Evolutionary conservation across 1,140 invertebrate genomes (phyloP), one percentile per base, ranked within the genome.

Genomic region (Drosophila sp.): DNA sequence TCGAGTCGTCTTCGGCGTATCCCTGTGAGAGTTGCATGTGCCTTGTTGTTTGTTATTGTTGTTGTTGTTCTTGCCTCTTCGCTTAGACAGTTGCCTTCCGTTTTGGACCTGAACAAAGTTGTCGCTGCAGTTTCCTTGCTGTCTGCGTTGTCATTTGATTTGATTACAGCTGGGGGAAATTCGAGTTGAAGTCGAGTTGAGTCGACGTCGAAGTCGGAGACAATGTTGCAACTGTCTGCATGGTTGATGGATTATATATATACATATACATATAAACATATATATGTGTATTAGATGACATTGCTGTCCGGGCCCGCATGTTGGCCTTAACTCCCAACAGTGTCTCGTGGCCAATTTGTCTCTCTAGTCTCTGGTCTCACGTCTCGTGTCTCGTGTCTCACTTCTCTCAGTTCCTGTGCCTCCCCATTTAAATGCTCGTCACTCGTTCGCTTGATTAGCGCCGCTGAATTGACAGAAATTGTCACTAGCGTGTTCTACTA

Each of bases 391-490:
- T 25, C 27, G 70, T 59, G 87, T 29, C 27, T 29, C 2, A 4
- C 3, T 2, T 21, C 11, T 61, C 21, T 16, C 14, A 11, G 18
- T 7, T 18, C 13, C 27, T n/a, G 11, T 29, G 27, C 16, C 43
- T 64, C 34, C 62, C 63, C 32, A 61, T 67, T 86, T 82, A 72
- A 82, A 82, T 87, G 78, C 71, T 70, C 46, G 13, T 50, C 72
- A 87, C 82, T 81, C 45, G 56, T 64, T 73, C 74, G 83, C 83
- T 87, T 87, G 82, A 87, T 87, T 87, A 87, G 83, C 82, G 82
- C 62, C 78, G 82, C 82, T 87, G 78, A 87, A 87, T 87, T 89
- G 82, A 87, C 82, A 87, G 64, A 87, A 87, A 87, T 79, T 87
- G 82, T 87, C 82, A 89, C 76, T 73, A 61, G 79, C 50, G 14